Base-by-base conservation (phyloP, 2,888 invertebrate species). In the Hecatera dysodea region DNA sequence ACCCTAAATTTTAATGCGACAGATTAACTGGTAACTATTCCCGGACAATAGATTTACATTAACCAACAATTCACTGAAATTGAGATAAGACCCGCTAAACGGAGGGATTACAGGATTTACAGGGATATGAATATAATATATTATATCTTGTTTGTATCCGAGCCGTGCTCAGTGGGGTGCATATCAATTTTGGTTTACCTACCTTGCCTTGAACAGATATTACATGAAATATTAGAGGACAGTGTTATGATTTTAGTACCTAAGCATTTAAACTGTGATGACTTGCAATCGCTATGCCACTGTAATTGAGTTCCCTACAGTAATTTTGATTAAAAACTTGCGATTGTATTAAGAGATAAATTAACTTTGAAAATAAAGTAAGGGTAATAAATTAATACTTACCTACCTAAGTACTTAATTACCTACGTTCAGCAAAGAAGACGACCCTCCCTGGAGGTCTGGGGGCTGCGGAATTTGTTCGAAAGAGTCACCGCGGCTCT, bases 41-140 rank as follows among this genome's bases (percentile, higher is more conserved):
- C 70, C 63, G 53, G 44, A 77, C 82, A 68, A 78, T 81, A 72
- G 65, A 81, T 81, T 68, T 60, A 77, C 78, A 80, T 81, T 77
- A 72, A 48, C 46, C 57, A 53, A 78, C 79, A 70, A 78, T 81
- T 78, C 61, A 75, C 48, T 63, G 74, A 65, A 78, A 72, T 67
- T 75, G 53, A 69, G 81, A 82, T 81, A 67, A 82, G 56, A 15
- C 63, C 52, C 53, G 52, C 61, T 79, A 66, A 81, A 65, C 68
- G 79, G 33, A 19, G 27, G 57, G 22, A 36, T 56, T 56, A 56
- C 36, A 12, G 22, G 78, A 50, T 55, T 82, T 74, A 80, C 39
- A 53, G 48, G 66, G 65, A 50, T 74, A 64, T 74, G 79, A 68
- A 63, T 56, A 63, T 48, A 59, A 59, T 81, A 57, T 81, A 82